Evolutionary conservation across 2,113 vertebrate species (phyloP).

Genomic region (Muntiacus reevesi): DNA sequence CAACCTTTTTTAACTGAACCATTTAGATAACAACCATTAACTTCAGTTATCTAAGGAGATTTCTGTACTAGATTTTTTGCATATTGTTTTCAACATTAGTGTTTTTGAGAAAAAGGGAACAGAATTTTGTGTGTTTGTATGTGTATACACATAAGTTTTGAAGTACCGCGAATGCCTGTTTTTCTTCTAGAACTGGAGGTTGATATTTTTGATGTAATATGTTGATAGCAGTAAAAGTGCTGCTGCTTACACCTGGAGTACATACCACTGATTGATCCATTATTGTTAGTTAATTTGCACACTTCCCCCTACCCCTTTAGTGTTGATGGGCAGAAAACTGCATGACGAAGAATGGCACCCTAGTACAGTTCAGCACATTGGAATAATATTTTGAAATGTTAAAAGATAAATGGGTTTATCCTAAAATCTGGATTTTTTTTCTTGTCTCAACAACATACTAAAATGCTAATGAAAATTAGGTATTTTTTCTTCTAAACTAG

Average conservation of each 20-base stretch:
- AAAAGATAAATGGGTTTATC: conserved; percentile 21
- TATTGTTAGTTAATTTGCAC: not conserved
- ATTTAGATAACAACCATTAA: not conserved
- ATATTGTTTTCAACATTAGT: not conserved
- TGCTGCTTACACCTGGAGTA: not conserved
- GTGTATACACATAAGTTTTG: not conserved
- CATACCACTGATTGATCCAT: not conserved
- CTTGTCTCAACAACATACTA: not conserved
- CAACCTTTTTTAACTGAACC: not conserved
- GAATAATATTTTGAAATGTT: conserved; percentile 28
- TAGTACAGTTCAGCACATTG: not conserved
- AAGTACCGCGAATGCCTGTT: not conserved
- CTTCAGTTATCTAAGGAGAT: not conserved
- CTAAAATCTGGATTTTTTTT: not conserved
- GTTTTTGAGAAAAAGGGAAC: not conserved
- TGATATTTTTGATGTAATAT: not conserved
- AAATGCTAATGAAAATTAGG: not conserved
- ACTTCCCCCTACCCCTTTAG: rapidly evolving
- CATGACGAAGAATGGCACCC: not conserved
- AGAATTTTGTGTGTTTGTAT: not conserved
- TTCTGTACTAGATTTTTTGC: not conserved
- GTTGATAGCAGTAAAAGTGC: not conserved
- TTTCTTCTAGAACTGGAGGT: not conserved
- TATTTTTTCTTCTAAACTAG: conserved; percentile 25
- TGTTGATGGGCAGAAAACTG: not conserved